Conservation (phyloP, 1,140 invertebrate species). For the Vollenhovia emeryi region DNA sequence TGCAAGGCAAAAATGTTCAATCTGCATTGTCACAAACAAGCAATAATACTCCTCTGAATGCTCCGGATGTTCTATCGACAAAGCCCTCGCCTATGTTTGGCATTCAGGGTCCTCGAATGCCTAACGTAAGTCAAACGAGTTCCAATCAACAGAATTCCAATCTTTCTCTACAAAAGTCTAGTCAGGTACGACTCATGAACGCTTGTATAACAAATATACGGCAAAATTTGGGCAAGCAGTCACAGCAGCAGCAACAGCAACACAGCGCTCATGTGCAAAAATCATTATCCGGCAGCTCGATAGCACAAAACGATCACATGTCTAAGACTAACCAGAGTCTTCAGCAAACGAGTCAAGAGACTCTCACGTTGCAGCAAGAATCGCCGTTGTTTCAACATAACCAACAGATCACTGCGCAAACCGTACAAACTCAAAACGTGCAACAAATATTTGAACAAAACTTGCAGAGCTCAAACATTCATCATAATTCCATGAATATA, state of each 20-base stretch:
- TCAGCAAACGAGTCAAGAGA: constrained; percentile 65
- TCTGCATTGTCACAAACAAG: constrained; percentile 62
- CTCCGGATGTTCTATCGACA: constrained; percentile 53
- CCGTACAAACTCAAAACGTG: constrained; percentile 81
- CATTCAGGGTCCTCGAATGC: constrained; percentile 64
- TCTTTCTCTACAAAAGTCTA: constrained; percentile 67
- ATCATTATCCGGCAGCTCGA: constrained; percentile 74
- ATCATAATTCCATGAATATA: constrained; percentile 78
- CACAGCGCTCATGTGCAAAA: constrained; percentile 74
- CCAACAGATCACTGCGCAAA: constrained; percentile 81
- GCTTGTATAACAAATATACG: constrained; percentile 70
- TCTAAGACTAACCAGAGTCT: constrained; percentile 71
- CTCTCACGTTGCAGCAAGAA: constrained; percentile 64
- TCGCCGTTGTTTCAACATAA: constrained; percentile 69
- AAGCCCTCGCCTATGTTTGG: constrained; percentile 61
- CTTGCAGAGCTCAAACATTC: constrained; percentile 76
- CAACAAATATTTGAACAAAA: constrained; percentile 82
- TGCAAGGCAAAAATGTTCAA: constrained; percentile 70
- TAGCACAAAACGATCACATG: constrained; percentile 76
- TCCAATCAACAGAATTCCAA: constrained; percentile 69
- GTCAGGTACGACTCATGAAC: constrained; percentile 70
- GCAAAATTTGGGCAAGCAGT: constrained; percentile 72
- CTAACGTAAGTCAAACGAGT: constrained; percentile 59
- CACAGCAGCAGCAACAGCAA: constrained; percentile 39
- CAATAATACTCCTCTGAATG: constrained; percentile 47